These are phyloP conservation scores for Himalopsyche anomala DNA, from an alignment of 2,888 invertebrate genomes.

Conservation along the genomic window DNA sequence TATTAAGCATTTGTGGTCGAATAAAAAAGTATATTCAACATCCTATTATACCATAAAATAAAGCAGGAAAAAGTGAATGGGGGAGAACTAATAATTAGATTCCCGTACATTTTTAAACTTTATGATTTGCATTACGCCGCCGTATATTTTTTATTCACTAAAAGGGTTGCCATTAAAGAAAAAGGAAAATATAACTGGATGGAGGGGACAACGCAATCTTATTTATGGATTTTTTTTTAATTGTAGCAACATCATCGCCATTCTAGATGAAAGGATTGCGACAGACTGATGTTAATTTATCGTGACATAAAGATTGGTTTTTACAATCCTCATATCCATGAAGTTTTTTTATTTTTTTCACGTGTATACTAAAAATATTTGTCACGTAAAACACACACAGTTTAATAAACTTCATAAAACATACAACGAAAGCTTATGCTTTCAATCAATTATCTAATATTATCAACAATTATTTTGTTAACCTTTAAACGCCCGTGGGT, in stretches of 20 bases:
- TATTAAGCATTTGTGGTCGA: background rate
- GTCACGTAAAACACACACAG: no score
- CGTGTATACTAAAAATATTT: no score
- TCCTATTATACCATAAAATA: constrained; percentile 8
- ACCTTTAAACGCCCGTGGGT: no score
- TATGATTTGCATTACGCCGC: constrained; percentile 64
- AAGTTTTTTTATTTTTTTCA: no score
- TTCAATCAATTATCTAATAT: no score
- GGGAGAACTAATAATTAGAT: constrained; percentile 64
- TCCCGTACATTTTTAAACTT: constrained; percentile 64
- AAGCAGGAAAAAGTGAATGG: constrained; percentile 36
- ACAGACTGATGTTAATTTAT: background rate
- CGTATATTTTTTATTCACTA: constrained; percentile 56
- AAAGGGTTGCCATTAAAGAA: constrained; percentile 65
- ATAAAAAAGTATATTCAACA: background rate
- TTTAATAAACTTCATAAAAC: no score
- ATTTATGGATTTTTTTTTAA: constrained; percentile 15
- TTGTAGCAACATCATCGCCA: background rate
- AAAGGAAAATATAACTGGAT: constrained; percentile 55
- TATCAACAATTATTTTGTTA: no score
- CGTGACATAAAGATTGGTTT: no score
- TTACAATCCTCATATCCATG: no score
- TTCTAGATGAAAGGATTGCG: background rate
- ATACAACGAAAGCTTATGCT: no score
- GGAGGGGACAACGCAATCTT: constrained; percentile 45